Evolutionary conservation across 2,113 vertebrate genomes (phyloP), one percentile per base, ranked within the genome.

Genomic region (Cranoglanis bouderius): DNA sequence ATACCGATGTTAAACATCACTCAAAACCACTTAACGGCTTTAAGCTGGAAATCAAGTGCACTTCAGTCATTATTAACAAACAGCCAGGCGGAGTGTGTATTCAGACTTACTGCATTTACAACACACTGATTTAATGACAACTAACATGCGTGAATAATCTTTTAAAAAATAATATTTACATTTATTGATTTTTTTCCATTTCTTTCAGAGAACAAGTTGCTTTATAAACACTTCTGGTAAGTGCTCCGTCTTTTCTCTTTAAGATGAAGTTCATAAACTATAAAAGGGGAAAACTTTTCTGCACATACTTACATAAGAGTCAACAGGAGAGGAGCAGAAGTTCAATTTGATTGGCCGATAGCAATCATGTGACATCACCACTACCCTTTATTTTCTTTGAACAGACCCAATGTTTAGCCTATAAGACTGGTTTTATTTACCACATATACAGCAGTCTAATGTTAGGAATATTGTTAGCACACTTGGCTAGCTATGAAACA

Each of bases 1-100:
- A 89, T 87, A 74, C 91, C 61, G 80, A 82, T 80, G 67, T 88
- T 90, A 91, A 85, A 88, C 85, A 87, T 82, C 86, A 70, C 84
- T 75, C 55, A 13, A 65, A 88, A 75, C 85, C 84, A 84, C 85
- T 87, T 87, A 43, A 40, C 53, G 72, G 81, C 72, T 89, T 84
- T 88, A 89, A 88, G 84, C 32, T 86, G 53, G 49, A 81, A 84
- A 70, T 86, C 81, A 89, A 49, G 53, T 74, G 18, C 72, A 75
- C 82, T 77, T 82, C 70, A 49, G 32, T 49, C 67, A 35, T 43
- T 40, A 51, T 81, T 81, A 61, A 87, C 74, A 65, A 24, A 55
- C 74, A 65, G 57, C 55, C 9, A 7, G 57, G 81, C 24, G 12
- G 26, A 78, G 77, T 53, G 77, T 80, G 49, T 80, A 29, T 80